phyloP scores from a whole-genome alignment of 2,888 invertebrate species.

The Andrena minutula region DNA sequence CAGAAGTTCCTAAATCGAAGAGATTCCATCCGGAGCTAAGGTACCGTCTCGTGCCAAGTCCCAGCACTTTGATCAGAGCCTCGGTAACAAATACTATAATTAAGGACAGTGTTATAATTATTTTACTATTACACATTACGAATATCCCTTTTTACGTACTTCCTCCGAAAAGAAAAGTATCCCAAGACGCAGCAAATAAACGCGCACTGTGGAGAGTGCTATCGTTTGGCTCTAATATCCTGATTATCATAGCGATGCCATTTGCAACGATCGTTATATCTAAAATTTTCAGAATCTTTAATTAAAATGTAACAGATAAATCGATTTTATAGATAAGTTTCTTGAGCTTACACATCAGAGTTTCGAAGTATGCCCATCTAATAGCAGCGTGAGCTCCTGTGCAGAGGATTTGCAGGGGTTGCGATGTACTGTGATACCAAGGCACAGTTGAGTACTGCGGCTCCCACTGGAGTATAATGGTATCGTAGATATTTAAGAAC shows the following conservation, averaged over 20 bases:
- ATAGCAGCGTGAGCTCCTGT: slow-evolving; percentile 88
- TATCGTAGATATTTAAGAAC: slow-evolving; percentile 91
- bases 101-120: slow-evolving; percentile 7
- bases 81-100: slow-evolving; percentile 92
- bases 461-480: slow-evolving; percentile 91
- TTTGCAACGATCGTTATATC: slow-evolving; percentile 91
- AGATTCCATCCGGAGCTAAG: slow-evolving; percentile 94
- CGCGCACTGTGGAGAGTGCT: slow-evolving; percentile 83
- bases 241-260: slow-evolving; percentile 90
- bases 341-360: slow-evolving; percentile 88
- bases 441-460: slow-evolving; percentile 89
- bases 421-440: slow-evolving; percentile 90
- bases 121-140: background rate
- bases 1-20: slow-evolving; percentile 90
- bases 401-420: slow-evolving; percentile 88
- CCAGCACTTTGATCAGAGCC: slow-evolving; percentile 90
- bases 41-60: slow-evolving; percentile 90
- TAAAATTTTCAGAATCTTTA: slow-evolving; percentile 79
- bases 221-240: slow-evolving; percentile 89
- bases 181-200: slow-evolving; percentile 90
- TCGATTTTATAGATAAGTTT: background rate
- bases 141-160: slow-evolving; percentile 85
- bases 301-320: background rate
- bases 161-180: slow-evolving; percentile 90
- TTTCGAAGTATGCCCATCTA: slow-evolving; percentile 91